phyloP scores from a whole-genome alignment of 2,888 invertebrate genomes.

The Perizoma affinitatum region DNA sequence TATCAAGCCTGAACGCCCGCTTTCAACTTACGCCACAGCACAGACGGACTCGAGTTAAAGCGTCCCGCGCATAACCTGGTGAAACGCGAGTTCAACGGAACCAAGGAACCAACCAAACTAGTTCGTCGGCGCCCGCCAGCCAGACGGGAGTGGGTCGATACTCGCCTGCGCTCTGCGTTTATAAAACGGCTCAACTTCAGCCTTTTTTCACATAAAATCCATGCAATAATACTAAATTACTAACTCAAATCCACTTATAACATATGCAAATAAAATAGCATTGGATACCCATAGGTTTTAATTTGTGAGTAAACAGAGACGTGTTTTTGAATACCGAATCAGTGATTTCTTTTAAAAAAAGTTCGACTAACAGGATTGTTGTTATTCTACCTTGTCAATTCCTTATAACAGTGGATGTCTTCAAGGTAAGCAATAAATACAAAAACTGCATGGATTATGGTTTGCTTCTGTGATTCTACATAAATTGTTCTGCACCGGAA shows the following conservation, averaged over 20 bases:
- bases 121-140: slow-evolving; percentile 41
- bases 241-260: not conserved
- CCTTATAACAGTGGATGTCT: slow-evolving; percentile 16
- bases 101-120: slow-evolving; percentile 41
- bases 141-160: slow-evolving; percentile 39
- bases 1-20: not conserved
- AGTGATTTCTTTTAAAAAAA: slow-evolving; percentile 9
- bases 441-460: too few relatives aligned
- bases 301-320: slow-evolving; percentile 9
- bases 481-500: too few relatives aligned
- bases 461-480: too few relatives aligned
- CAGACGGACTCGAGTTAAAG: slow-evolving; percentile 1
- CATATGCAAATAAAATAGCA: not conserved
- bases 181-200: not conserved
- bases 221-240: not conserved
- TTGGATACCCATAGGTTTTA: not conserved
- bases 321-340: slow-evolving; percentile 17
- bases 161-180: slow-evolving; percentile 22
- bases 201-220: slow-evolving; percentile 9
- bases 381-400: slow-evolving; percentile 10
- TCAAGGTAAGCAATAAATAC: slow-evolving; percentile 12
- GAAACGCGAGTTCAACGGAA: slow-evolving; percentile 29
- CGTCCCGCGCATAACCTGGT: slow-evolving; percentile 25
- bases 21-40: slow-evolving; percentile 6
- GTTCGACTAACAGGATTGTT: slow-evolving; percentile 23